phyloP scores from a whole-genome alignment of 2,113 vertebrate species.

The Microcebus murinus region DNA sequence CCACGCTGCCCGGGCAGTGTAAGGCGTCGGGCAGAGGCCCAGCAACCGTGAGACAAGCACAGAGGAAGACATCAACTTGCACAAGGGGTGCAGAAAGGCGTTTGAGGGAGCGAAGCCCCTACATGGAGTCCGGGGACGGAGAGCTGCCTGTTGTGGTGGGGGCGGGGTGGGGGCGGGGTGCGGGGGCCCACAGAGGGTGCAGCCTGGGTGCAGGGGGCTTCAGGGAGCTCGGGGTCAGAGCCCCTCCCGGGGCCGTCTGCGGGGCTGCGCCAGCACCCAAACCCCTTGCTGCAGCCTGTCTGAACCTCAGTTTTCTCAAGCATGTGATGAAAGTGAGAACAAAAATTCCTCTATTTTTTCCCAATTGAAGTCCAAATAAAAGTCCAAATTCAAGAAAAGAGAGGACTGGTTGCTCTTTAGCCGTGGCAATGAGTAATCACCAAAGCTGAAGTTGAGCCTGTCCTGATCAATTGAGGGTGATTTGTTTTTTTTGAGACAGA shows the following conservation, averaged over 20 bases:
- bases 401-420: accelerated
- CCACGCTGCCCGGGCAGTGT: accelerated
- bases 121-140: not conserved
- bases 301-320: not conserved
- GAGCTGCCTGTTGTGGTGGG: accelerated
- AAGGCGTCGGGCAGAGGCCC: accelerated
- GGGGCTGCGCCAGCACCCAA: accelerated
- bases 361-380: not conserved
- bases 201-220: accelerated
- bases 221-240: accelerated
- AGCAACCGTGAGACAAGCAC: accelerated
- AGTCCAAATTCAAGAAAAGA: not conserved
- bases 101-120: too few species aligned
- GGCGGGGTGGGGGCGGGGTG: accelerated
- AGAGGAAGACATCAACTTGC: accelerated
- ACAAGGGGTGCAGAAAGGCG: not conserved
- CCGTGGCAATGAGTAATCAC: accelerated
- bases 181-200: accelerated
- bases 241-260: accelerated
- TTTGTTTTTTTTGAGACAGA: too few species aligned
- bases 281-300: accelerated
- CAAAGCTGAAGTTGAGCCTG: not conserved
- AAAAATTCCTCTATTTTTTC: not conserved
- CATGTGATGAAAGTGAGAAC: not conserved
- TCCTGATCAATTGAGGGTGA: not conserved